Evolutionary conservation across 2,113 vertebrate genomes (phyloP).

Genomic region (Felis chaus): DNA sequence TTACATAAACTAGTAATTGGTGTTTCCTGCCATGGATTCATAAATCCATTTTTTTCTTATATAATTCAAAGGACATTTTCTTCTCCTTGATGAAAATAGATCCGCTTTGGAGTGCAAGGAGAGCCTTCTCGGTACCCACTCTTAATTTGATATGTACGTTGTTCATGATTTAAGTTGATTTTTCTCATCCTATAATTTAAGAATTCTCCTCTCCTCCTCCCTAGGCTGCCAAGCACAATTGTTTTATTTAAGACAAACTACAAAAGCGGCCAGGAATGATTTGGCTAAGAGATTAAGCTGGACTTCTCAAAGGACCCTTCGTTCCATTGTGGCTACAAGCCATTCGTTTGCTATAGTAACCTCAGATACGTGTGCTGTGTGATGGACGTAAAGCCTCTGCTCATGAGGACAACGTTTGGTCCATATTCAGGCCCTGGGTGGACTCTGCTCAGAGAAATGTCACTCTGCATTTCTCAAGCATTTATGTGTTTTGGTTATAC

Average conservation of each 20-base stretch:
- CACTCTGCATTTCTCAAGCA: background rate
- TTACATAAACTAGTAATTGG: constrained; percentile 4
- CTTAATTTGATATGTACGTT: background rate
- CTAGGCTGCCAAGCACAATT: background rate
- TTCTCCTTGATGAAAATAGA: background rate
- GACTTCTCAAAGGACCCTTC: background rate
- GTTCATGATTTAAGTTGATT: background rate
- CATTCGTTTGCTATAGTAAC: background rate
- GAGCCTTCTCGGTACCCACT: background rate
- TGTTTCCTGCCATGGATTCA: background rate
- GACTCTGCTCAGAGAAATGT: background rate
- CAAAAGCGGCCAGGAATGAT: background rate
- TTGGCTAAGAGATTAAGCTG: background rate
- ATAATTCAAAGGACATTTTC: background rate
- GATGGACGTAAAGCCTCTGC: background rate
- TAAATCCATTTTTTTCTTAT: constrained; percentile 33
- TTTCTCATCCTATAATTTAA: background rate
- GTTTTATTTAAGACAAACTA: background rate
- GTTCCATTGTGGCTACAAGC: background rate
- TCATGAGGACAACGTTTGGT: background rate
- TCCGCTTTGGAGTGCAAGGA: background rate
- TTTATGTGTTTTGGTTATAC: background rate
- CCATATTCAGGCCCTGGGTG: background rate
- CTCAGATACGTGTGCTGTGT: background rate
- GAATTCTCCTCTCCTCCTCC: background rate